Evolutionary conservation across 2,888 invertebrate genomes (phyloP), one percentile per base, ranked within the genome.

Genomic region (Balanococcus diminutus): DNA sequence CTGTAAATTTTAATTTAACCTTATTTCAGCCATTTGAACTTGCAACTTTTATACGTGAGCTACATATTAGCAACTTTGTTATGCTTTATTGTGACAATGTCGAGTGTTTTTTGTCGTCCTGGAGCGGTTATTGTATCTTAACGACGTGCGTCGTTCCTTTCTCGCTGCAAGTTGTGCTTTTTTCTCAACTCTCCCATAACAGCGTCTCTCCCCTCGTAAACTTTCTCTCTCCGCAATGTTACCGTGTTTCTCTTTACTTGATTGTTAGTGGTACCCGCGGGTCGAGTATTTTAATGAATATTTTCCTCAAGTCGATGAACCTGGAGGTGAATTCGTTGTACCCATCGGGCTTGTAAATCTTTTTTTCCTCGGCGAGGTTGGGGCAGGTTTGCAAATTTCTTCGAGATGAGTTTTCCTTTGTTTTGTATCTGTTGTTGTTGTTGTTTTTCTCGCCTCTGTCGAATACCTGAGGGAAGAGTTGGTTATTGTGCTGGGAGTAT

Each of bases 221-320:
- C n/a, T n/a, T n/a, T 42, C 42, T 14, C 11, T 11, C 11, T 42
- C 42, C 9, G 42, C 14, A 9, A 11, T 42, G 8, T 3, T 36
- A 36, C 9, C 42, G 42, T 19, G 51, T 51, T 51, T 51, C 51
- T 51, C 51, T 51, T 51, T 51, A 51, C 61, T 67, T 67, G 61
- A 67, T 67, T 67, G 61, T 67, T 67, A 67, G 61, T 67, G 14
- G 61, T 67, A 67, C 61, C 61, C 28, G 25, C 61, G 61, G 51
- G 61, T 28, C 25, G 28, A 28, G 61, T 67, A 67, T 67, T 67
- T 67, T 67, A 67, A 67, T 67, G 61, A 67, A 67, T 67, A 67
- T 67, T 67, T 67, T 67, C n/a, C 61, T 67, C 61, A 67, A 67
- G 61, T 67, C 61, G 61, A 67, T 67, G 61, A 67, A 67, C 61